Percentiles rank a stretch among this genome's conserved stretches.
These are phyloP conservation scores for Latheticus oryzae DNA, from an alignment of 2,888 invertebrate species.

Conservation along the genomic window DNA sequence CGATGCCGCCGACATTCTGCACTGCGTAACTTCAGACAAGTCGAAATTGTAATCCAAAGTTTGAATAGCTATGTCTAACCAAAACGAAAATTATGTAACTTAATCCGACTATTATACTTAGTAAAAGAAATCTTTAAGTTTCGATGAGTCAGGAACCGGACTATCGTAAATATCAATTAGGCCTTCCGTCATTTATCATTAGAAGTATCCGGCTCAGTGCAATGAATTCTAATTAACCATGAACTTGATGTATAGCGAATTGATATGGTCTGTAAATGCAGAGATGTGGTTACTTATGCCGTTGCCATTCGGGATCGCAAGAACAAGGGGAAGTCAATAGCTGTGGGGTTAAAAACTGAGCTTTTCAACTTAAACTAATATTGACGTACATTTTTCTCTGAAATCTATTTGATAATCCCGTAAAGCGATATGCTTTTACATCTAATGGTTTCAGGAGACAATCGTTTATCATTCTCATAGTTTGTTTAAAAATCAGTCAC, in stretches of 20 bases:
- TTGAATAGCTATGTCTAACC: too few species aligned
- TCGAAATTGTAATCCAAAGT: too few species aligned
- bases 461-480: conserved; percentile 34
- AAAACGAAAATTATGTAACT: too few species aligned
- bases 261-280: conserved; percentile 38
- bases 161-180: conserved; percentile 54
- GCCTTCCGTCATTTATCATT: conserved; percentile 49
- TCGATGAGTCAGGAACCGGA: too few species aligned
- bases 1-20: neutral
- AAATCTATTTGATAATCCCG: conserved; percentile 42
- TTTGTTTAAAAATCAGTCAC: conserved; percentile 35
- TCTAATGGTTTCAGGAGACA: conserved; percentile 37
- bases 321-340: conserved; percentile 21
- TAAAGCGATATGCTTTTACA: conserved; percentile 43
- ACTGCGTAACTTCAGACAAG: too few species aligned
- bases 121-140: too few species aligned
- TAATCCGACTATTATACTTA: too few species aligned
- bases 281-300: conserved; percentile 22
- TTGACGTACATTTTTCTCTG: conserved; percentile 40
- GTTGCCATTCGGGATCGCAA: conserved; percentile 20
- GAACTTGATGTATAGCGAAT: conserved; percentile 42
- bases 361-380: conserved; percentile 39
- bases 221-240: conserved; percentile 50
- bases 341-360: conserved; percentile 24
- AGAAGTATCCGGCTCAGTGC: conserved; percentile 43